Base-by-base conservation (phyloP, 2,888 invertebrate genomes). In the Serrognathus titanus region DNA sequence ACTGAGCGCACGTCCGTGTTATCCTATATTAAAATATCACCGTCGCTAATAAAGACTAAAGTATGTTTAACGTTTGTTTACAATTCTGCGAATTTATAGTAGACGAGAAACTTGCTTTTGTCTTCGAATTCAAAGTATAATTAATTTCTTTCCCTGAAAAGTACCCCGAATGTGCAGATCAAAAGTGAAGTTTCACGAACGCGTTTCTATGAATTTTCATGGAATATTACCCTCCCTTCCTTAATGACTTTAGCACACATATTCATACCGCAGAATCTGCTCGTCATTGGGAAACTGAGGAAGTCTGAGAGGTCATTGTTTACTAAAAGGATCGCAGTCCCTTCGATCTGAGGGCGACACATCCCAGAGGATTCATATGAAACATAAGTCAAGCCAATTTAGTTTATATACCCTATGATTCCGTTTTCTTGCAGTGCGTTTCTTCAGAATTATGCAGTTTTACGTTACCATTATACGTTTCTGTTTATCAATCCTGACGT, bases 251-350 rank as follows among this genome's bases (percentile, higher is more conserved):
- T 16, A 43, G 43, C 12, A 43, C 43, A 43, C 43, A 43, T 43
- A 43, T 43, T 43, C 43, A 43, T 43, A 11, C 20, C 13, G 43
- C 43, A 20, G 20, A 43, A 43, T 16, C 43, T 20, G 43, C 43
- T 43, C 43, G 43, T 43, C 43, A 43, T 43, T 16, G 11, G 16
- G 12, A 43, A 43, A 43, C 43, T 43, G 20, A 43, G 43, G 13
- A 43, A 43, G 43, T 43, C 43, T 43, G 43, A 43, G 43, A 43
- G 43, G 43, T 43, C 43, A 43, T 43, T 43, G 43, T 43, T 43
- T 43, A 16, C 43, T 43, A 20, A 43, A 43, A 43, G 43, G 43
- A 43, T 43, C 43, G 43, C 43, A 9, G 43, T 16, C 43, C 43
- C 43, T 43, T 16, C 43, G 43, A 31, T 43, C 43, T 11, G 43